phyloP scores from a whole-genome alignment of 2,888 invertebrate genomes.

The Actias luna region DNA sequence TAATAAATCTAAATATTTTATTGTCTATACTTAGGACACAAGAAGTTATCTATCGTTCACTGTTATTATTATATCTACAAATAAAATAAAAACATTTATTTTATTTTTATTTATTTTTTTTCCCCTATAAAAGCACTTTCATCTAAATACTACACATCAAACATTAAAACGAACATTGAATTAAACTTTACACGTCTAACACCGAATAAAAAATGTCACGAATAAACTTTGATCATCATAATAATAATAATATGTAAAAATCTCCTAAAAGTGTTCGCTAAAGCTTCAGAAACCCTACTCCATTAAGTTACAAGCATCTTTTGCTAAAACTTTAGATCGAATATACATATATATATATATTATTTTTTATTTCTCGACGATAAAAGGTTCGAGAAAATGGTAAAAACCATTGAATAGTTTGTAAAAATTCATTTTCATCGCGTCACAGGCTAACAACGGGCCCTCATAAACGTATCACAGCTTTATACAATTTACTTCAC shows the following conservation, averaged over 20 bases:
- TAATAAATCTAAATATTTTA: background rate
- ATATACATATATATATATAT: constrained; percentile 1
- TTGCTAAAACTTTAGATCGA: background rate
- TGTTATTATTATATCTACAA: background rate
- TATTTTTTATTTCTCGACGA: constrained; percentile 41
- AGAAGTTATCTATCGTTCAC: background rate
- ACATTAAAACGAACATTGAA: constrained; percentile 68
- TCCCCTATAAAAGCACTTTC: constrained; percentile 73
- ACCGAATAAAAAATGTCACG: constrained; percentile 50
- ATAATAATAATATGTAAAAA: constrained; percentile 47
- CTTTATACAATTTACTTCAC: constrained; percentile 57
- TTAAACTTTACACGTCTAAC: constrained; percentile 34
- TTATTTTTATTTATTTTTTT: constrained; percentile 38
- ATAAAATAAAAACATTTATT: background rate
- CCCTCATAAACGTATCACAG: constrained; percentile 56
- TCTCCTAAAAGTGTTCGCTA: constrained; percentile 60
- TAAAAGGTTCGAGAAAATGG: constrained; percentile 59
- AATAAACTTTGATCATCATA: constrained; percentile 41
- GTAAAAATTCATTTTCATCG: background rate
- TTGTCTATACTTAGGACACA: background rate
- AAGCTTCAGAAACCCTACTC: constrained; percentile 65
- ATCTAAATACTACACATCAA: constrained; percentile 72
- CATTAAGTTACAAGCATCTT: constrained; percentile 30
- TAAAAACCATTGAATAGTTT: constrained; percentile 24
- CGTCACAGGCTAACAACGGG: background rate